Evolutionary conservation across 2,113 vertebrate species (phyloP).

Genomic region (Rhabdornis inornatus): DNA sequence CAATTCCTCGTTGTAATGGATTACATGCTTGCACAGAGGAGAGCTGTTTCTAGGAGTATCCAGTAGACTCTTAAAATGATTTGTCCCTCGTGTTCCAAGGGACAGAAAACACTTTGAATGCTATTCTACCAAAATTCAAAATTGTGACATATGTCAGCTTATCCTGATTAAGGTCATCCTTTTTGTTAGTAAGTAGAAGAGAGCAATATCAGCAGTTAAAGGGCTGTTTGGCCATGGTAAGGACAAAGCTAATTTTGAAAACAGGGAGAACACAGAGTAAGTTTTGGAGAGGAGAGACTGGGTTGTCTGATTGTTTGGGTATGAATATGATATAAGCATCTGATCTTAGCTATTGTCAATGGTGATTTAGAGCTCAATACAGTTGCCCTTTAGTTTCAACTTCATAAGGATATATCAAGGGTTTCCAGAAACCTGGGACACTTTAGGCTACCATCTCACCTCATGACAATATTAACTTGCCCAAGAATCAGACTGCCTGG

Average conservation of each 20-base stretch:
- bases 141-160: not conserved
- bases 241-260: not conserved
- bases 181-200: not conserved
- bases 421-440: not conserved
- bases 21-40: not conserved
- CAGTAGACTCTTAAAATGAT: not conserved
- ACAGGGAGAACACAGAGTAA: not conserved
- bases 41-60: not conserved
- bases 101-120: not conserved
- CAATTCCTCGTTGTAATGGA: not conserved
- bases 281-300: not conserved
- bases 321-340: not conserved
- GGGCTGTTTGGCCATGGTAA: not conserved
- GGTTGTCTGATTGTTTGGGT: not conserved
- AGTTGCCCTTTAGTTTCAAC: not conserved
- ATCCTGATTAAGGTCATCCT: not conserved
- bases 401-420: not conserved
- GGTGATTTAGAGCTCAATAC: not conserved
- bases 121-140: not conserved
- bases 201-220: not conserved
- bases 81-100: not conserved
- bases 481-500: not conserved
- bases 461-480: not conserved
- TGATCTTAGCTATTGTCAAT: not conserved
- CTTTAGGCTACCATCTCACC: not conserved